phyloP scores from a whole-genome alignment of 1,140 invertebrate species.

The Magallana angulata region DNA sequence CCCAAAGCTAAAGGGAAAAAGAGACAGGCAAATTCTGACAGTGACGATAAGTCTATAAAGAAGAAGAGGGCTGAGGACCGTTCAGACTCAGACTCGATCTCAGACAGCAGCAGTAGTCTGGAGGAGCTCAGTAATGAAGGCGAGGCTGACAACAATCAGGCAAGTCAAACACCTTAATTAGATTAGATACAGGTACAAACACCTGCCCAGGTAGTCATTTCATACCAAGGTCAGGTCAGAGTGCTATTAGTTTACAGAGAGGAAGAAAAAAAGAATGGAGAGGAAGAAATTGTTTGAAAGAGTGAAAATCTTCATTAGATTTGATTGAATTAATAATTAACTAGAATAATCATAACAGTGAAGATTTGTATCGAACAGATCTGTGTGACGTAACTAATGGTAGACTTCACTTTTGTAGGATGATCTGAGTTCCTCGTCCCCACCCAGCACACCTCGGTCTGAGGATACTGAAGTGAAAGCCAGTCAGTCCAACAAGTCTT shows the following conservation, averaged over 20 bases:
- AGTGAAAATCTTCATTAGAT: no score
- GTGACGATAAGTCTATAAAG: constrained; percentile 68
- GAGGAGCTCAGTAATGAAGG: constrained; percentile 77
- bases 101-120: constrained; percentile 78
- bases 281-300: no score
- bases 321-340: no score
- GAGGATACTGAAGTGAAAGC: constrained; percentile 65
- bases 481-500: neutral
- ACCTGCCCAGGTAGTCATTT: neutral
- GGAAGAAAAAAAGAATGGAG: no score
- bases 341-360: no score
- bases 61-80: constrained; percentile 64
- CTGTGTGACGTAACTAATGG: no score
- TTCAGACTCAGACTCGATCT: constrained; percentile 74
- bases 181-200: neutral
- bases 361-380: no score
- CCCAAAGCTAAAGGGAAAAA: constrained; percentile 64
- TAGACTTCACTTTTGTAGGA: constrained; percentile 59
- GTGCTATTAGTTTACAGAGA: no score
- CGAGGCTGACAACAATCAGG: constrained; percentile 75
- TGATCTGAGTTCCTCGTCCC: constrained; percentile 72
- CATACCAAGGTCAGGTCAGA: no score
- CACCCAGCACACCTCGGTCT: constrained; percentile 73
- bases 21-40: constrained; percentile 62
- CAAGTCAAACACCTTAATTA: constrained; percentile 1